Conservation (phyloP, 53 echinoderm and acorn worm genomes). For the Hippasteria phrygiana region DNA sequence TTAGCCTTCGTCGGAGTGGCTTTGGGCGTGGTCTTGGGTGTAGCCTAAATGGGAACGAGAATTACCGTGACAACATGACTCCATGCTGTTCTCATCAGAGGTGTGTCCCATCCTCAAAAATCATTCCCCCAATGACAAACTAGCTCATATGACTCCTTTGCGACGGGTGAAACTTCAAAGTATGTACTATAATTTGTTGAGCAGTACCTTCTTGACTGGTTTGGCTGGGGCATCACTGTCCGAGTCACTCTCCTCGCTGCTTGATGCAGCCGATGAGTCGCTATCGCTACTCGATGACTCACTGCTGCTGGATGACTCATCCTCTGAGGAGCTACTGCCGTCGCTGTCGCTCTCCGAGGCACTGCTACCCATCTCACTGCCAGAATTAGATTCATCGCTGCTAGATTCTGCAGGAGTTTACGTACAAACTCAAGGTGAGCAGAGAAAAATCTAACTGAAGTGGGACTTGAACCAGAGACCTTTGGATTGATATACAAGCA, state of each 20-base stretch:
- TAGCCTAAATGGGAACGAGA: slow-evolving; percentile 25
- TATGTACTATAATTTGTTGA: too few species aligned
- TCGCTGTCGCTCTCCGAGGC: slow-evolving; percentile 51
- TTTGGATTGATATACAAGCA: too few species aligned
- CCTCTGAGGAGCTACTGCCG: slow-evolving; percentile 42
- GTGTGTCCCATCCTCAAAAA: too few species aligned
- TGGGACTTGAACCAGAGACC: too few species aligned
- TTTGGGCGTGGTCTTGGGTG: slow-evolving; percentile 70
- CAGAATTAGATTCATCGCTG: slow-evolving; percentile 80
- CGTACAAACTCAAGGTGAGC: background rate
- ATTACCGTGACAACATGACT: too few species aligned
- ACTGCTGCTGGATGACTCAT: slow-evolving; percentile 31
- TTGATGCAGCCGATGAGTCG: slow-evolving; percentile 57
- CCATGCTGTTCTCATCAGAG: too few species aligned
- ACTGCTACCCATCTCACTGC: slow-evolving; percentile 64
- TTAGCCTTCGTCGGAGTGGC: slow-evolving; percentile 58
- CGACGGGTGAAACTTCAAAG: too few species aligned
- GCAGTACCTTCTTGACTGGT: slow-evolving; percentile 45
- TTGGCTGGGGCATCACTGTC: slow-evolving; percentile 74
- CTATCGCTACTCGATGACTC: slow-evolving; percentile 47
- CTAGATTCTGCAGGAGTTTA: slow-evolving; percentile 46
- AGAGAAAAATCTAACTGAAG: background rate
- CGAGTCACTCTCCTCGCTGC: slow-evolving; percentile 87
- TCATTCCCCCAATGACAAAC: too few species aligned
- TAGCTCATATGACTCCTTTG: too few species aligned